A percentile compares a stretch with the other conserved stretches of the same genome.
Evolutionary conservation across 2,888 invertebrate genomes (phyloP).

Genomic region (Acronicta aceris): DNA sequence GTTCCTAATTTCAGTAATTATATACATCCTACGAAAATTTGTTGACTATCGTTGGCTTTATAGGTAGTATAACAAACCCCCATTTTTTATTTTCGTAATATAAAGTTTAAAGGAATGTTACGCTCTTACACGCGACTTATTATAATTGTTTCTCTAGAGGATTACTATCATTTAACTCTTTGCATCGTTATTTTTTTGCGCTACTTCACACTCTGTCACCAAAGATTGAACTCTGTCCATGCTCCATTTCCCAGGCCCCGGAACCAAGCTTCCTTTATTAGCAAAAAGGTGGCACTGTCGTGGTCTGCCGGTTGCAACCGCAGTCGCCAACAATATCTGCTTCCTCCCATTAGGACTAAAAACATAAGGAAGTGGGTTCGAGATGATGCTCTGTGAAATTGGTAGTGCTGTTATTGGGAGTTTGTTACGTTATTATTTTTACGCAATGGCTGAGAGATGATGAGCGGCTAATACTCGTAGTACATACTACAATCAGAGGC

Average conservation of each 20-base stretch:
- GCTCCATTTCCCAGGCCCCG: conserved; percentile 50
- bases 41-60: too few relatives aligned
- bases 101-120: too few relatives aligned
- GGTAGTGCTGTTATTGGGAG: conserved; percentile 14
- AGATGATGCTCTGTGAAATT: conserved; percentile 46
- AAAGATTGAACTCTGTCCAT: conserved; percentile 21
- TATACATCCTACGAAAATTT: too few relatives aligned
- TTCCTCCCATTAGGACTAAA: conserved; percentile 68
- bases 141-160: too few relatives aligned
- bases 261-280: conserved; percentile 52
- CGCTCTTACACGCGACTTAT: too few relatives aligned
- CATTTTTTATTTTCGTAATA: too few relatives aligned
- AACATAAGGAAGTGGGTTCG: conserved; percentile 74
- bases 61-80: too few relatives aligned
- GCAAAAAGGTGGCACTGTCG: conserved; percentile 50
- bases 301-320: conserved; percentile 61
- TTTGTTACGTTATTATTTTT: conserved; percentile 8
- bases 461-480: too few relatives aligned
- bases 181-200: too few relatives aligned
- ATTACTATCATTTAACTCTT: too few relatives aligned
- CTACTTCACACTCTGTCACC: neutral
- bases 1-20: too few relatives aligned
- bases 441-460: neutral
- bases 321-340: conserved; percentile 64
- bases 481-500: too few relatives aligned